phyloP scores from a whole-genome alignment of 2,888 invertebrate species.

The Dynastes maya region DNA sequence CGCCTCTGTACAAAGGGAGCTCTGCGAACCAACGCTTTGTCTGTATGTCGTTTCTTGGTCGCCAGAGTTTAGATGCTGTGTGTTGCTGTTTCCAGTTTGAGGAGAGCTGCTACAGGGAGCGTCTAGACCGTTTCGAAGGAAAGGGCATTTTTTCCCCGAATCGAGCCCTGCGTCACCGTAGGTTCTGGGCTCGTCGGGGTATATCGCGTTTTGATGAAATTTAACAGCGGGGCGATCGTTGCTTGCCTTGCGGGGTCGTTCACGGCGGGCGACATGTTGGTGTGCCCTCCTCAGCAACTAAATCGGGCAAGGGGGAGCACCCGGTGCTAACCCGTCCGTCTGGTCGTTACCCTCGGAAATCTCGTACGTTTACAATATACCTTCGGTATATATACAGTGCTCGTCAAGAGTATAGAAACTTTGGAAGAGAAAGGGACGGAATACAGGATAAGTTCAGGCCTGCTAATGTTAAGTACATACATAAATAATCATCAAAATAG shows the following conservation, averaged over 20 bases:
- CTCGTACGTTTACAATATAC: slow-evolving; percentile 20
- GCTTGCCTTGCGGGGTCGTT: slow-evolving; percentile 23
- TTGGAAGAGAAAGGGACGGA: background rate
- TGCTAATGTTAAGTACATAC: no score
- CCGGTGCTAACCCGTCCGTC: slow-evolving; percentile 26
- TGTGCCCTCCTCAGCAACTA: slow-evolving; percentile 11
- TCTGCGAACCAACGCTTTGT: background rate
- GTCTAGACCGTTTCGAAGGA: slow-evolving; percentile 8
- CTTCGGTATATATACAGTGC: background rate
- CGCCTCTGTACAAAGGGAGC: background rate
- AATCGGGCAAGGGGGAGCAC: slow-evolving; percentile 21
- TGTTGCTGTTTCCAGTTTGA: background rate
- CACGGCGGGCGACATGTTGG: slow-evolving; percentile 5
- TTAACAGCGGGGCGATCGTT: slow-evolving; percentile 9
- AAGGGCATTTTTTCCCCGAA: background rate
- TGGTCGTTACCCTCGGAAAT: slow-evolving; percentile 35
- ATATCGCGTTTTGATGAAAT: slow-evolving; percentile 25
- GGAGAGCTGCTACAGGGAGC: background rate
- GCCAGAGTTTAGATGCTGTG: background rate
- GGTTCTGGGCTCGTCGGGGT: background rate
- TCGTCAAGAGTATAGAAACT: background rate
- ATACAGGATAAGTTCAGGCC: background rate
- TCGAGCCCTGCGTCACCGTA: background rate
- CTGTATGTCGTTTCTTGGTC: background rate
- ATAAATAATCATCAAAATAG: no score